phyloP scores from a whole-genome alignment of 1,140 invertebrate species.

The Eurosta solidaginis region DNA sequence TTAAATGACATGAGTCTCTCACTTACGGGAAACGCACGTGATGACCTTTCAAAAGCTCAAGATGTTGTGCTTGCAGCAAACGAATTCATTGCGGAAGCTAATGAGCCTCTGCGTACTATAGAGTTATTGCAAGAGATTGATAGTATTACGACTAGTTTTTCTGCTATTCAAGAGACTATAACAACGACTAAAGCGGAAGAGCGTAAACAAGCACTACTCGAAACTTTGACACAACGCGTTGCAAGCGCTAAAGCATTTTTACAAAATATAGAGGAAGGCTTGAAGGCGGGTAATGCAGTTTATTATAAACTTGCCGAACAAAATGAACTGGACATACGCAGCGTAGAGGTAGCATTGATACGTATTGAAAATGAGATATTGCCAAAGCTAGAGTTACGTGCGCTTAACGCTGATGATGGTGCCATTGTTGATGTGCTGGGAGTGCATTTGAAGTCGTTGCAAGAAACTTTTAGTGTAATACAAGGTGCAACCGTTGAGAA shows the following conservation, averaged over 20 bases:
- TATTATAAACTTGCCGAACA: background rate
- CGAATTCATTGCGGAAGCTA: conserved; percentile 53
- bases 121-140: conserved; percentile 54
- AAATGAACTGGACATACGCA: background rate
- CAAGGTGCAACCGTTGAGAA: too few species aligned
- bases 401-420: background rate
- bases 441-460: background rate
- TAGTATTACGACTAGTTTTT: conserved; percentile 41
- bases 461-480: background rate
- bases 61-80: conserved; percentile 46
- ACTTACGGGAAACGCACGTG: conserved; percentile 30
- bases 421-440: background rate
- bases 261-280: background rate
- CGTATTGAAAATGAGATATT: background rate
- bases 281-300: background rate
- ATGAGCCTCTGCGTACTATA: conserved; percentile 45
- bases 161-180: conserved; percentile 23
- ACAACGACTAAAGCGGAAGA: background rate
- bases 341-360: background rate
- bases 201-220: background rate
- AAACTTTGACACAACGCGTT: background rate
- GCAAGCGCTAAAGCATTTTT: background rate
- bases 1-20: conserved; percentile 51
- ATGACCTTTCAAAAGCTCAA: conserved; percentile 43
- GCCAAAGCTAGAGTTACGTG: background rate